Evolutionary conservation across 2,797 vertebrate genomes (phyloP).

Genomic region (Urosaurus nigricauda): DNA sequence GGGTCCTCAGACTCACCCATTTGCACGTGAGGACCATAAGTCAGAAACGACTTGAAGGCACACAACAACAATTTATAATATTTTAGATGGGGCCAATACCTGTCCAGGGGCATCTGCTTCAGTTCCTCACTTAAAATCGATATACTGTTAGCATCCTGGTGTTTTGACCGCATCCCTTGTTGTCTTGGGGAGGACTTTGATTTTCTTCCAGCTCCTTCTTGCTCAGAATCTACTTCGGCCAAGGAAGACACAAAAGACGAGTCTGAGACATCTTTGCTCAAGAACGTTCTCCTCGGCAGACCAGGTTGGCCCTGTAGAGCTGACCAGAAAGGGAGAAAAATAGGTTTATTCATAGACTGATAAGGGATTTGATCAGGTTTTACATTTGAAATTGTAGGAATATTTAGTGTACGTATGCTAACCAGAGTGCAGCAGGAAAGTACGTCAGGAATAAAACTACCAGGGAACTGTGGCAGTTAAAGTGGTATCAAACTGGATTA

Average conservation of each 20-base stretch:
- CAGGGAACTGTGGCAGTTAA: no score
- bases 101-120: neutral
- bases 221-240: neutral
- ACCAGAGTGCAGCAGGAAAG: no score
- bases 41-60: no score
- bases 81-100: constrained; percentile 4
- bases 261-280: no score
- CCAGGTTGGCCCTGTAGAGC: neutral
- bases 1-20: no score
- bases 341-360: neutral
- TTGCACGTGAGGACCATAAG: no score
- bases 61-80: neutral
- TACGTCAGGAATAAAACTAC: no score
- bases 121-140: neutral
- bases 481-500: no score
- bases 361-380: neutral
- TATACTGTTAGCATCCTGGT: neutral
- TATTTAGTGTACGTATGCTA: no score
- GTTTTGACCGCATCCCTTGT: neutral
- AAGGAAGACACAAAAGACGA: neutral
- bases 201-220: neutral
- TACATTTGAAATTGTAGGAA: no score
- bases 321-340: neutral
- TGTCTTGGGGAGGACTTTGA: neutral
- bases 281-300: neutral